Conservation (phyloP, 2,888 invertebrate genomes). For the Papilio elwesi region DNA sequence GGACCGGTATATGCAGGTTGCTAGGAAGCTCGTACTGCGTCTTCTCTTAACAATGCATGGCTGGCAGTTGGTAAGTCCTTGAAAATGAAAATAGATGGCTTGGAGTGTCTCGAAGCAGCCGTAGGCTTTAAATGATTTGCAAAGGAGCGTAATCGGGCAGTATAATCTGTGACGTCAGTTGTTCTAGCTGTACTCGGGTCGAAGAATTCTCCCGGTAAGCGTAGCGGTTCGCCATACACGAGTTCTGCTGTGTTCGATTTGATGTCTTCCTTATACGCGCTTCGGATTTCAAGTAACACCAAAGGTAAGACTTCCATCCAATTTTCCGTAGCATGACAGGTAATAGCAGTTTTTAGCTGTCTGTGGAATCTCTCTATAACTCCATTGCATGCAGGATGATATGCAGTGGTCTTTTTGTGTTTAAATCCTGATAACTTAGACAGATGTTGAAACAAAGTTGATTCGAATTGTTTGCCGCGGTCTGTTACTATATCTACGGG, state of each 20-base stretch:
- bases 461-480: slow-evolving; percentile 49
- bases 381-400: slow-evolving; percentile 49
- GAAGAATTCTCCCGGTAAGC: slow-evolving; percentile 47
- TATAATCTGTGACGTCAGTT: slow-evolving; percentile 40
- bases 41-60: slow-evolving; percentile 49
- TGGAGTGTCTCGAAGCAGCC: slow-evolving; percentile 42
- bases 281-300: slow-evolving; percentile 45
- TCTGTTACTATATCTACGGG: slow-evolving; percentile 47
- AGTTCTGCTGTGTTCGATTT: slow-evolving; percentile 47
- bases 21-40: slow-evolving; percentile 45
- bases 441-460: slow-evolving; percentile 43
- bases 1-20: slow-evolving; percentile 48
- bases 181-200: neutral
- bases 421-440: slow-evolving; percentile 42
- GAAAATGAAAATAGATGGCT: slow-evolving; percentile 44
- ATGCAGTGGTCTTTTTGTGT: slow-evolving; percentile 48
- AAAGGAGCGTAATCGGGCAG: slow-evolving; percentile 35
- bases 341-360: slow-evolving; percentile 40
- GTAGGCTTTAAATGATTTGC: slow-evolving; percentile 32
- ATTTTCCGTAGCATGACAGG: slow-evolving; percentile 34
- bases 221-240: slow-evolving; percentile 47
- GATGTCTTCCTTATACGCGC: slow-evolving; percentile 43
- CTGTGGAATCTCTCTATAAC: slow-evolving; percentile 49
- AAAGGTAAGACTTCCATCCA: slow-evolving; percentile 45
- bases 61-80: slow-evolving; percentile 46